Evolutionary conservation across 1,140 invertebrate species (phyloP).

Genomic region (Myzus persicae): DNA sequence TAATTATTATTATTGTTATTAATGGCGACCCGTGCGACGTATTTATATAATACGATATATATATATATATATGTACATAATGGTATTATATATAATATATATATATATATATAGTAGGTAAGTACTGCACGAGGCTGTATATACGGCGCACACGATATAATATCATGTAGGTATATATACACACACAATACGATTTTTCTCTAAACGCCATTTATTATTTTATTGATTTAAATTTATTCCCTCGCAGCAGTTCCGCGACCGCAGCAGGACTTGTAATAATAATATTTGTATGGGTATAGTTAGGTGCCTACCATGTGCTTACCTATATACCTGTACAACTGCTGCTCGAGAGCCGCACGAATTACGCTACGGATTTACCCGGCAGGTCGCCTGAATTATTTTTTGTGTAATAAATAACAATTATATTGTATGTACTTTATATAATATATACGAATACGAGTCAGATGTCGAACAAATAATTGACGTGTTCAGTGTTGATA

Average conservation of each 20-base stretch:
- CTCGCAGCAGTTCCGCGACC: neutral
- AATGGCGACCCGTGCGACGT: neutral
- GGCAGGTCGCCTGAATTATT: neutral
- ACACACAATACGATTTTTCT: neutral
- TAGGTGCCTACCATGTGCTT: neutral
- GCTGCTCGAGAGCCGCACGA: neutral
- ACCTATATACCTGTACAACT: neutral
- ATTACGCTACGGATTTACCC: neutral
- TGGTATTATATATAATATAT: neutral
- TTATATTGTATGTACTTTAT: too few species aligned
- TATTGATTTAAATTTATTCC: constrained; percentile 9
- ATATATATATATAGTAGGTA: neutral
- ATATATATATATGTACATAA: neutral
- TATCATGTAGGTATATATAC: neutral
- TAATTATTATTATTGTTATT: constrained; percentile 20
- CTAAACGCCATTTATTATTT: neutral
- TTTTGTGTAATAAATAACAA: neutral
- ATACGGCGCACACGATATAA: neutral
- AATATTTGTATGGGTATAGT: neutral
- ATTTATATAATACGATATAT: neutral
- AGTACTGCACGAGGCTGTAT: neutral
- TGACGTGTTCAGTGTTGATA: too few species aligned
- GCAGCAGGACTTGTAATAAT: neutral
- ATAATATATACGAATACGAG: too few species aligned
- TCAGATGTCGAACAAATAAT: too few species aligned